Evolutionary conservation across 2,797 vertebrate genomes (phyloP).

Genomic region (Lithobates sylvaticus): DNA sequence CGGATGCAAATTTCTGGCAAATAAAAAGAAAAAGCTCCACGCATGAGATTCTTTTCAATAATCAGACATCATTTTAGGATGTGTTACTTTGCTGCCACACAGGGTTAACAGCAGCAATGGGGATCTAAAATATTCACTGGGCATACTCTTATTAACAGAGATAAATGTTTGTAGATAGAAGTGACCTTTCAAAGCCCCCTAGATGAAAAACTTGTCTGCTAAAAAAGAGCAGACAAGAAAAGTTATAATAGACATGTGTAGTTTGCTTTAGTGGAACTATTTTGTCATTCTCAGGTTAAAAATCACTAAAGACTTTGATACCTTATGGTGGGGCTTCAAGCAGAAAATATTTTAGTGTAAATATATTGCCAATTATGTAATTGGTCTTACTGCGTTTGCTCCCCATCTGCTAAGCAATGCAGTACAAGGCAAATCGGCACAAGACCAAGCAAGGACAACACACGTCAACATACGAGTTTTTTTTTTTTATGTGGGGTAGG

Average conservation of each 20-base stretch:
- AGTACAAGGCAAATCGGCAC: too few relatives aligned
- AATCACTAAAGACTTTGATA: too few relatives aligned
- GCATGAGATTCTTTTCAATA: not conserved
- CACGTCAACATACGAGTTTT: too few relatives aligned
- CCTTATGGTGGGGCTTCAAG: too few relatives aligned
- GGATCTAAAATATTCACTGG: conserved; percentile 50
- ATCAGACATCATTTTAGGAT: not conserved
- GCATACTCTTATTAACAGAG: conserved; percentile 49
- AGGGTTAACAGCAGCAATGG: conserved; percentile 34
- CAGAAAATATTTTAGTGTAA: too few relatives aligned
- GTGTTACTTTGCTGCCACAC: conserved; percentile 5
- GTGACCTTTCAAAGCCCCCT: conserved; percentile 41
- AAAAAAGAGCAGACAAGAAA: conserved; percentile 37
- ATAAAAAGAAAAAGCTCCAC: too few relatives aligned
- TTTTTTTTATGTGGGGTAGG: too few relatives aligned
- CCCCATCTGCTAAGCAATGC: not conserved
- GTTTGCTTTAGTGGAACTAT: not conserved
- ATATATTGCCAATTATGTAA: too few relatives aligned
- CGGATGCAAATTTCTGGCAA: too few relatives aligned
- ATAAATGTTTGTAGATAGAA: conserved; percentile 46
- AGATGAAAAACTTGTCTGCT: conserved; percentile 43
- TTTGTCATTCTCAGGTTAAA: too few relatives aligned
- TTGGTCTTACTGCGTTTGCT: too few relatives aligned
- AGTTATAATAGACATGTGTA: conserved; percentile 26
- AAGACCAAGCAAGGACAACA: not conserved